Evolutionary conservation across 2,797 vertebrate genomes (phyloP).

Genomic region (Myotis daubentonii): DNA sequence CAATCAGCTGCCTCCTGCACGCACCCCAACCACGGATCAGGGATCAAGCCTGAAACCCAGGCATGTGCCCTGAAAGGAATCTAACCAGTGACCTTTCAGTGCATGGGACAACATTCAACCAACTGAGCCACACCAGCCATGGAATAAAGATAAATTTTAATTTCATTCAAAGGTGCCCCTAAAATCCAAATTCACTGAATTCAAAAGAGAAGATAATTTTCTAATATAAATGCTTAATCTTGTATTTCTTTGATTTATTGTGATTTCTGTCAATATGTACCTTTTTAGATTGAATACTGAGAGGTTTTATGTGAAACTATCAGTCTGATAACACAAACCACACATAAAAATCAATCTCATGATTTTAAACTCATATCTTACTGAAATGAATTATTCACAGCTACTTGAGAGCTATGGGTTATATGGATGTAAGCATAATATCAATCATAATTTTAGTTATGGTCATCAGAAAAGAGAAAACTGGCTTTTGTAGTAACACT

Average conservation of each 20-base stretch:
- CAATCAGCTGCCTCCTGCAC: no score
- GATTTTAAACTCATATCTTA: slow-evolving; percentile 31
- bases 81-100: no score
- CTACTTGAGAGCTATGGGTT: neutral
- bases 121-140: no score
- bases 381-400: neutral
- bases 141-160: slow-evolving; percentile 6
- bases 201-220: slow-evolving; percentile 18
- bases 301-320: slow-evolving; percentile 25
- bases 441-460: neutral
- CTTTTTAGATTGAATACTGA: neutral
- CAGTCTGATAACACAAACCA: slow-evolving; percentile 2
- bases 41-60: no score
- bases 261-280: slow-evolving; percentile 38
- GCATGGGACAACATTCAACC: no score
- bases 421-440: neutral
- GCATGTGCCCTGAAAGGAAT: no score
- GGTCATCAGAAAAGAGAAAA: slow-evolving; percentile 28
- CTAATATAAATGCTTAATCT: neutral
- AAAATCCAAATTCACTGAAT: slow-evolving; percentile 19
- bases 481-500: neutral
- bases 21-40: no score
- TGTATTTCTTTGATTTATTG: neutral
- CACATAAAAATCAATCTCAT: slow-evolving; percentile 19
- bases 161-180: neutral